A percentile compares a stretch with the other conserved stretches of the same genome.
Conservation (phyloP, 2,888 invertebrate species). For the Homarus gammarus region DNA sequence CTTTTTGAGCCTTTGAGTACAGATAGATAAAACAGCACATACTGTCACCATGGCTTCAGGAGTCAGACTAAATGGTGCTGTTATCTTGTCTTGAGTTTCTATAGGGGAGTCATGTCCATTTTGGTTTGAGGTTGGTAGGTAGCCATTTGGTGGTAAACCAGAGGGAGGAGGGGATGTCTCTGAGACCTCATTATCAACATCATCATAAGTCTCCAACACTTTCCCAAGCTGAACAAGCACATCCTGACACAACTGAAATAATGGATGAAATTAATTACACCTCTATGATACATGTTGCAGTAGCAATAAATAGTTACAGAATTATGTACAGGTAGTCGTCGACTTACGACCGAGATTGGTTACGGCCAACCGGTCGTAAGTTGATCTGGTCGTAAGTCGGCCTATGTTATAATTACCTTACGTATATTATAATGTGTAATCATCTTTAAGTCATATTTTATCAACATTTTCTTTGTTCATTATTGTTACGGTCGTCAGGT, state of each 20-base stretch:
- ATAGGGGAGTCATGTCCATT: slow-evolving; percentile 56
- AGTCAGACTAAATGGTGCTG: slow-evolving; percentile 38
- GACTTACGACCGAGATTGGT: too few species aligned
- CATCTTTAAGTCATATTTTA: too few species aligned
- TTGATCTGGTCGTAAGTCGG: too few species aligned
- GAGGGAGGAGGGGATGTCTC: slow-evolving; percentile 46
- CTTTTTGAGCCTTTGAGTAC: slow-evolving; percentile 62
- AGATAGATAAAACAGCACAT: slow-evolving; percentile 63
- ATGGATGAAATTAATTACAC: neutral
- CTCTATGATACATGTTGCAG: neutral
- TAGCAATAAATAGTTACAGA: too few species aligned
- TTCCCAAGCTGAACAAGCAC: slow-evolving; percentile 65
- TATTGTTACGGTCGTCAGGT: too few species aligned
- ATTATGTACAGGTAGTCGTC: too few species aligned
- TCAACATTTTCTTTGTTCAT: too few species aligned
- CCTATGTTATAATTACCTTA: too few species aligned
- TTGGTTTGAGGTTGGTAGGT: slow-evolving; percentile 1
- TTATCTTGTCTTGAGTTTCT: slow-evolving; percentile 33
- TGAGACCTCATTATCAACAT: slow-evolving; percentile 54
- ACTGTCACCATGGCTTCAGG: slow-evolving; percentile 66
- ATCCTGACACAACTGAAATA: slow-evolving; percentile 71
- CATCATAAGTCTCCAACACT: slow-evolving; percentile 63
- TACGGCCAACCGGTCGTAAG: too few species aligned
- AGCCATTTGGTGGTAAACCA: slow-evolving; percentile 43
- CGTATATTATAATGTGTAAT: too few species aligned